Evolutionary conservation across 2,113 vertebrate species (phyloP).

Genomic region (Neodontobutis hainanensis): DNA sequence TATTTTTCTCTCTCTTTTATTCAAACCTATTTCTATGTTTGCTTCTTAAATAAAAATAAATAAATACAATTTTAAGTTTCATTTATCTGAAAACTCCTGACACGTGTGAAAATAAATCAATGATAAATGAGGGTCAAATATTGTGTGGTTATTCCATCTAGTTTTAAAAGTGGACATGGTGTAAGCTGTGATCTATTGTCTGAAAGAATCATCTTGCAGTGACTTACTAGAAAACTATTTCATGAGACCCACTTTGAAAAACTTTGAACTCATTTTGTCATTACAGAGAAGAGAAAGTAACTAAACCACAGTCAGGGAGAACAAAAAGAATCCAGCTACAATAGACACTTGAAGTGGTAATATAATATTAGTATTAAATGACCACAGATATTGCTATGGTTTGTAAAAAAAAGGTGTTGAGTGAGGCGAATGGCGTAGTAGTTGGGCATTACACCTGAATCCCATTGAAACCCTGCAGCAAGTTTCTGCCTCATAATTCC

Average conservation of each 20-base stretch:
- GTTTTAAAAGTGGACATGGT: no score
- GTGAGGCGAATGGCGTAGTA: constrained; percentile 38
- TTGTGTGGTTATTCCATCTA: no score
- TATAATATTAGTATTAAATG: constrained; percentile 29
- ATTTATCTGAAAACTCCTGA: no score
- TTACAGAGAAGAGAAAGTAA: constrained; percentile 44
- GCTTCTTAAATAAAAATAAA: background rate
- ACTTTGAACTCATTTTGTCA: constrained; percentile 34
- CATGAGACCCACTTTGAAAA: constrained; percentile 25
- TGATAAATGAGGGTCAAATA: no score
- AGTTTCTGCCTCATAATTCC: constrained; percentile 40
- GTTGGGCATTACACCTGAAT: constrained; percentile 66
- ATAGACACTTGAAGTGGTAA: constrained; percentile 34
- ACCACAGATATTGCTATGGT: constrained; percentile 39
- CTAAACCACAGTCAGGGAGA: constrained; percentile 21
- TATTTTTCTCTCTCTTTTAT: constrained; percentile 19
- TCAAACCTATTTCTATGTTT: constrained; percentile 6
- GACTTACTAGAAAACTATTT: no score
- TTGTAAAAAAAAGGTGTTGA: constrained; percentile 26
- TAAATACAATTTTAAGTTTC: no score
- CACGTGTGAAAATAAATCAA: no score
- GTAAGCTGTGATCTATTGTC: no score
- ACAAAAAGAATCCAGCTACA: constrained; percentile 6
- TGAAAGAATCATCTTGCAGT: no score
- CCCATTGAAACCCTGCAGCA: constrained; percentile 46